Base-by-base conservation (phyloP, 2,113 vertebrate species). In the Limanda limanda region DNA sequence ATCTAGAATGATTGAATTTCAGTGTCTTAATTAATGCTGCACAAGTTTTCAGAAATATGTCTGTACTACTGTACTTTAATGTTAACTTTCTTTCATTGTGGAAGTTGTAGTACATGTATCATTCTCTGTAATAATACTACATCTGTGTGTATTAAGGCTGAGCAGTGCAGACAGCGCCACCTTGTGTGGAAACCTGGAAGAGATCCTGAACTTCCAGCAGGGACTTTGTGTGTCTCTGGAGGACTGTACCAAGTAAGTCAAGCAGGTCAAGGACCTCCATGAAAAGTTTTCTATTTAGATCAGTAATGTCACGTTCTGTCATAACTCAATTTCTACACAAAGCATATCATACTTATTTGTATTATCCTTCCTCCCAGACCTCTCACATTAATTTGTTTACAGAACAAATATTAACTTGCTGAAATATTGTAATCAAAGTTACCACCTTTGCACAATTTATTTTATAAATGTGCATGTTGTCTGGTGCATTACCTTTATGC, bases 151-250 rank as follows among this genome's bases (percentile, higher is more conserved):
- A 0, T 67, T n/a, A 60, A 99, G 97, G 89, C 91, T 99, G 78
- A 95, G 94, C 5, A 86, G 88, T 0, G 90, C 93, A 54, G 98
- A 99, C 81, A 95, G 95, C 0, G 66, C 93, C 0, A 94, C 94
- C 7, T 86, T 99, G 77, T 93, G 96, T 89, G 98, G 98, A 59
- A 99, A 99, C 54, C 93, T 98, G 67, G 98, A 99, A 77, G 98
- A 99, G 86, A 95, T 99, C 71, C 96, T 95, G 65, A 92, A 93
- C 1, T 99, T 99, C 93, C 98, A 99, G 87, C 98, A 98, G 87
- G 95, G 92, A 0, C 94, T 99, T 9, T 97, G 96, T 89, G 95
- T 95, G 79, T 81, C 96, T 76, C 92, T 99, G 91, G 98, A 99
- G 91, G 98, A 99, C 75, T 96, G 96, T 85, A 94, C 95, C 24